These are phyloP conservation scores for Euwallacea similis DNA, from an alignment of 1,140 invertebrate species.

Conservation along the genomic window DNA sequence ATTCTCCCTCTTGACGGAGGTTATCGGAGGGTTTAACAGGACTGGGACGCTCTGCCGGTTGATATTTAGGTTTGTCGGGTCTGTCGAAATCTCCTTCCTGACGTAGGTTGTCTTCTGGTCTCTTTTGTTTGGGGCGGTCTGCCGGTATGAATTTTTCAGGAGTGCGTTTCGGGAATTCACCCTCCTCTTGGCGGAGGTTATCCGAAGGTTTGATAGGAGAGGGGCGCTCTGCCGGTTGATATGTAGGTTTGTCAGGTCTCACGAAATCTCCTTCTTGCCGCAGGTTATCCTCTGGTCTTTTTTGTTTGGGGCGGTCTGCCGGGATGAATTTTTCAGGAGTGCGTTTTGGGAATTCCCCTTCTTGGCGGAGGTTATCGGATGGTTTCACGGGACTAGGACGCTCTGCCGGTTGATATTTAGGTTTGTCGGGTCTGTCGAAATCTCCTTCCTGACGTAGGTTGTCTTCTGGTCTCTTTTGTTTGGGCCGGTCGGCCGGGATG, in stretches of 20 bases:
- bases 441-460: constrained; percentile 57
- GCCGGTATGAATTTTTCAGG: constrained; percentile 52
- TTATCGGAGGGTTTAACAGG: constrained; percentile 61
- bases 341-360: constrained; percentile 56
- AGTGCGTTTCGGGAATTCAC: constrained; percentile 52
- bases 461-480: constrained; percentile 48
- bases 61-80: constrained; percentile 48
- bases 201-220: constrained; percentile 58
- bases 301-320: constrained; percentile 60
- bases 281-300: constrained; percentile 64
- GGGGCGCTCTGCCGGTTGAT: constrained; percentile 64
- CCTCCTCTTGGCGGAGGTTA: constrained; percentile 55
- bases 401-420: constrained; percentile 61
- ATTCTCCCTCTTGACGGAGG: constrained; percentile 60
- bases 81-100: constrained; percentile 59
- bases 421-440: constrained; percentile 56
- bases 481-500: constrained; percentile 52
- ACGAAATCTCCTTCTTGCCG: constrained; percentile 58
- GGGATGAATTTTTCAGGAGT: constrained; percentile 55
- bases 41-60: constrained; percentile 57
- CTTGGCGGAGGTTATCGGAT: constrained; percentile 56
- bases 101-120: constrained; percentile 55
- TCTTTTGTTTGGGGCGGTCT: constrained; percentile 56
- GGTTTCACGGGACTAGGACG: constrained; percentile 60
- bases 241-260: constrained; percentile 45